Conservation (phyloP, 2,113 vertebrate species). For the Chionis minor region DNA sequence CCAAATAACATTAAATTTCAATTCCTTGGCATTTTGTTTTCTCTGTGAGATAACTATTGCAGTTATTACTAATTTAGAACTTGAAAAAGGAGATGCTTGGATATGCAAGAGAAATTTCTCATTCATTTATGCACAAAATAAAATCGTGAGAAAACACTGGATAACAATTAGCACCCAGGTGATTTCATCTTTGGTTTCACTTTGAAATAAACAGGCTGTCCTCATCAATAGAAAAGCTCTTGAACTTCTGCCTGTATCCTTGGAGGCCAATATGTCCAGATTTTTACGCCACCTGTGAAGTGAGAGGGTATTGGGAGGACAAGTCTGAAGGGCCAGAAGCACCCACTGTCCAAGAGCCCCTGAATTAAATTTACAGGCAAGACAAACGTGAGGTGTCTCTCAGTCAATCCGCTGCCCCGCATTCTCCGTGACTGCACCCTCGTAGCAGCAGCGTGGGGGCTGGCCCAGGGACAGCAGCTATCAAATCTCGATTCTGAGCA, state of each 20-base stretch:
- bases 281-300: not conserved
- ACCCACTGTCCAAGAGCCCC: not conserved
- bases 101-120: conserved; percentile 13
- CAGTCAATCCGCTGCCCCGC: not conserved
- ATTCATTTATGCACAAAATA: not conserved
- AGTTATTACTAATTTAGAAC: conserved; percentile 6
- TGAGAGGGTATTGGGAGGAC: not conserved
- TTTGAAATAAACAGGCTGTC: not conserved
- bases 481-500: not conserved
- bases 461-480: not conserved
- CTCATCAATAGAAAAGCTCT: not conserved
- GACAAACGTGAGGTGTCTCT: not conserved
- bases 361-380: not conserved
- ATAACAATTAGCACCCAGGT: not conserved
- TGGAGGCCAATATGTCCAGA: not conserved
- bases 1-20: not conserved
- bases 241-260: not conserved
- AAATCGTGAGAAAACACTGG: not conserved
- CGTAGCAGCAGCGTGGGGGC: not conserved
- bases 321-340: not conserved
- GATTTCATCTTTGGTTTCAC: not conserved
- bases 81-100: not conserved
- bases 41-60: not conserved
- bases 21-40: conserved; percentile 3
- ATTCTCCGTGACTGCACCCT: not conserved